Percentiles rank a stretch among this genome's conserved stretches.
These are phyloP conservation scores for Drosophila melanosoma DNA, from an alignment of 2,888 invertebrate genomes.

Conservation along the genomic window DNA sequence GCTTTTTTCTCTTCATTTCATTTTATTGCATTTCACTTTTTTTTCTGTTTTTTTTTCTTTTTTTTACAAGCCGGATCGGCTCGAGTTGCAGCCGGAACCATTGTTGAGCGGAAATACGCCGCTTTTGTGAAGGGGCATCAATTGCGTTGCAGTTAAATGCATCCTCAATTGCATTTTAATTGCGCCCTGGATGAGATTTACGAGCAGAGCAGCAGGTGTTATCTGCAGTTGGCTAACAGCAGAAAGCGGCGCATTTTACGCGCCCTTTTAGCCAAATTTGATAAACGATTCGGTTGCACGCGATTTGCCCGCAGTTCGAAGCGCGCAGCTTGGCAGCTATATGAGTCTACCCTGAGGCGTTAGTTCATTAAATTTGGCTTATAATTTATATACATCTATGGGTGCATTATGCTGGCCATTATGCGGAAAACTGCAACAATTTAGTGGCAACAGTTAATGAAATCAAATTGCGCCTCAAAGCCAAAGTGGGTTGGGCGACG, in stretches of 20 bases:
- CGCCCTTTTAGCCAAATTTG: constrained; percentile 68
- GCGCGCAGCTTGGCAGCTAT: not conserved
- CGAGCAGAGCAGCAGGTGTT: constrained; percentile 65
- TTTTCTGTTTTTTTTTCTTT: not conserved
- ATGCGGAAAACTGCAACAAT: constrained; percentile 69
- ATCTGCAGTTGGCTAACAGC: constrained; percentile 57
- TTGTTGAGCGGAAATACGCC: constrained; percentile 49
- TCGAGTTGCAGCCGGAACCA: constrained; percentile 39
- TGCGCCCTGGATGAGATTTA: constrained; percentile 66
- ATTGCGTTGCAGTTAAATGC: constrained; percentile 68
- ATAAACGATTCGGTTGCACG: constrained; percentile 66
- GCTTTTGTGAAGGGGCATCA: constrained; percentile 50
- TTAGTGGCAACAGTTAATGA: constrained; percentile 54
- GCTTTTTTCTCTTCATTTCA: not conserved
- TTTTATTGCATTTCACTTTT: not conserved
- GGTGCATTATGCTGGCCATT: constrained; percentile 59
- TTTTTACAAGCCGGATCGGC: constrained; percentile 11
- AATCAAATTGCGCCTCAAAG: constrained; percentile 45
- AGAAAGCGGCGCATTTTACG: constrained; percentile 57
- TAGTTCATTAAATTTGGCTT: constrained; percentile 58
- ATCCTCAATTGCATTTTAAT: constrained; percentile 80
- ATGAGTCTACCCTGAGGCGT: not conserved
- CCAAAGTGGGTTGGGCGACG: not conserved
- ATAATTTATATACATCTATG: constrained; percentile 25
- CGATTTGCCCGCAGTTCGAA: constrained; percentile 36